Conservation (phyloP, 2,113 vertebrate species). For the Lophotis ruficrista region DNA sequence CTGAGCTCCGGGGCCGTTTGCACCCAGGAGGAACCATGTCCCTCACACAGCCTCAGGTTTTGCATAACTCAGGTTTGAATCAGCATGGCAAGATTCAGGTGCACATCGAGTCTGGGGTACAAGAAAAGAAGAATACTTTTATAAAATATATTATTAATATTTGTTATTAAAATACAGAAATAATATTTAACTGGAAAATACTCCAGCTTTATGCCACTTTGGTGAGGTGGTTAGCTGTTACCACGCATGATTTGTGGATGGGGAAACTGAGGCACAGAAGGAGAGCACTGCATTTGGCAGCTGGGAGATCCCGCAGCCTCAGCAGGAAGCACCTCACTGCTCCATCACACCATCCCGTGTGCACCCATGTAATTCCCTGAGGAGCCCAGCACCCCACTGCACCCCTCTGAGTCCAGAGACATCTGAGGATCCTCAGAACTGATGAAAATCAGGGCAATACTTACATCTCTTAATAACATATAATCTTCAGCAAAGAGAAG, state of each 20-base stretch:
- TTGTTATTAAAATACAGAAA: too few relatives aligned
- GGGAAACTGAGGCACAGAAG: background rate
- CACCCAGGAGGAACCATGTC: background rate
- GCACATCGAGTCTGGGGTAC: background rate
- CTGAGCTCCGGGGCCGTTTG: background rate
- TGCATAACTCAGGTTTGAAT: background rate
- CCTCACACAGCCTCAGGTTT: background rate
- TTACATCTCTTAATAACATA: background rate
- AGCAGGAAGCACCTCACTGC: background rate
- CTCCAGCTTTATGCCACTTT: background rate
- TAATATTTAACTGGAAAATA: background rate
- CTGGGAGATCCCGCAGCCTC: background rate
- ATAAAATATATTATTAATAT: too few relatives aligned
- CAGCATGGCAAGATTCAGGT: accelerated
- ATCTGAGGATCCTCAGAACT: background rate
- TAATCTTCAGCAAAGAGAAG: background rate
- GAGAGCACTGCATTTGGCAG: background rate
- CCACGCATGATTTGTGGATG: accelerated
- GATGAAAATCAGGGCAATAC: background rate
- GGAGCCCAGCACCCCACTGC: background rate
- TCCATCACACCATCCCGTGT: accelerated
- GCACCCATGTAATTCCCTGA: background rate
- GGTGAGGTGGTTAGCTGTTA: background rate
- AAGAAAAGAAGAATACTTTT: background rate
- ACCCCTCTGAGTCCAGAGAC: background rate